Conservation (phyloP, 2,113 vertebrate species). For the Glaucomys volans region DNA sequence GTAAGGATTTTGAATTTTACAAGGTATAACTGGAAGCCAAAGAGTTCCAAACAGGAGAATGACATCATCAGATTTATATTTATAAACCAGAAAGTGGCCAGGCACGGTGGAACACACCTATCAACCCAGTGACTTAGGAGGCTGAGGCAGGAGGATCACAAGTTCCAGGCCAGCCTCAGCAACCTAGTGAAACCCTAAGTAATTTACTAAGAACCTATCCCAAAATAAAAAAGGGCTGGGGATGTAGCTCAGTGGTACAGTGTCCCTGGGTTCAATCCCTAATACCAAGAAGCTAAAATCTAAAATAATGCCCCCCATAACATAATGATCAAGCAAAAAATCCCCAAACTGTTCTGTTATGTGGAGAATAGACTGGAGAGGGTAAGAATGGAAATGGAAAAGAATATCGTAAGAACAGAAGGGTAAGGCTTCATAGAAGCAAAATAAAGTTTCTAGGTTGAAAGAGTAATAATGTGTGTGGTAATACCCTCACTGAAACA, state of each 20-base stretch:
- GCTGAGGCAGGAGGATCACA: too few relatives aligned
- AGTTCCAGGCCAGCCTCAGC: too few relatives aligned
- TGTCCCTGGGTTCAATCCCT: too few relatives aligned
- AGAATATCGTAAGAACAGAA: not conserved
- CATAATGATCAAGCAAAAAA: too few relatives aligned
- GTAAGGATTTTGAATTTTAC: not conserved
- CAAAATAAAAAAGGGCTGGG: too few relatives aligned
- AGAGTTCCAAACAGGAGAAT: not conserved
- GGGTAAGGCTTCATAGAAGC: not conserved
- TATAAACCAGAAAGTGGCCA: not conserved
- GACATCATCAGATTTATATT: not conserved
- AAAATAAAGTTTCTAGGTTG: not conserved
- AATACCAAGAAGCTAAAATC: too few relatives aligned
- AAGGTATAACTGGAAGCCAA: not conserved
- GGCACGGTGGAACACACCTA: too few relatives aligned
- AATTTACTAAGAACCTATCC: too few relatives aligned
- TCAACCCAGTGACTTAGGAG: too few relatives aligned
- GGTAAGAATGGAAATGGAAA: not conserved
- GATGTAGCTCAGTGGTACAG: too few relatives aligned
- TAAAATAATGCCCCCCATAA: too few relatives aligned
- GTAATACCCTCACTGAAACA: not conserved
- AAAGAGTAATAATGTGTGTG: accelerated
- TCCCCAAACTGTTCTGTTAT: not conserved
- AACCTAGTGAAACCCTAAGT: too few relatives aligned
- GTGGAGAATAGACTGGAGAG: not conserved